A percentile compares a stretch with the other conserved stretches of the same genome.
Conservation (phyloP, 2,888 invertebrate genomes). For the Acrocyrtus sp. region DNA sequence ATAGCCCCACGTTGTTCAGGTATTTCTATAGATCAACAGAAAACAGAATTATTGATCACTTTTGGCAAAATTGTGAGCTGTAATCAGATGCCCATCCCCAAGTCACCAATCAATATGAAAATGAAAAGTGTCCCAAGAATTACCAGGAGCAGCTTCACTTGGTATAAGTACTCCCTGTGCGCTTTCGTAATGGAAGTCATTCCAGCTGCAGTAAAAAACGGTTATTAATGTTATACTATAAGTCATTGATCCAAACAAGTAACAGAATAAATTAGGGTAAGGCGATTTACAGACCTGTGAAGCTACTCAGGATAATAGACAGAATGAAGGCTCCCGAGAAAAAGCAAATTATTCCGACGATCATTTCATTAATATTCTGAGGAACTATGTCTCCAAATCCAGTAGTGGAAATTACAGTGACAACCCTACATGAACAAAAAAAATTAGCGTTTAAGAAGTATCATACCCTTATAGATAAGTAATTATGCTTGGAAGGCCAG, state of each 20-base stretch:
- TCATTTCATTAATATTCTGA: constrained; percentile 37
- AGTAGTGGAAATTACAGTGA: constrained; percentile 51
- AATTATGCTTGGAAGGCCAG: no score
- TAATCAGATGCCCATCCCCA: no score
- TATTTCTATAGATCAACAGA: constrained; percentile 46
- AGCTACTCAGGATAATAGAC: constrained; percentile 55
- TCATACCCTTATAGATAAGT: no score
- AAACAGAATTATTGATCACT: no score
- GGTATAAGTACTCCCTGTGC: constrained; percentile 55
- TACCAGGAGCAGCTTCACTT: constrained; percentile 53
- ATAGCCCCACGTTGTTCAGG: constrained; percentile 53
- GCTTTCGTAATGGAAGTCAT: constrained; percentile 51
- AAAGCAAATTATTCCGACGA: constrained; percentile 44
- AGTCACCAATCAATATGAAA: not conserved
- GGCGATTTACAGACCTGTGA: constrained; percentile 12
- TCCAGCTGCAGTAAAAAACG: constrained; percentile 27
- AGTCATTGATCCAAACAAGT: not conserved
- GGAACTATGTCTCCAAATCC: constrained; percentile 58
- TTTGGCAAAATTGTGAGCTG: no score
- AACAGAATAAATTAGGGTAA: not conserved
- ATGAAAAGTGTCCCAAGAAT: not conserved
- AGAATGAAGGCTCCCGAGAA: constrained; percentile 55
- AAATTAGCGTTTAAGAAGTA: no score
- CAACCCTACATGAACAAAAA: constrained; percentile 12
- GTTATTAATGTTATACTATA: not conserved